Base-by-base conservation (phyloP, 2,888 invertebrate genomes). In the Cecidostiba fungosa region DNA sequence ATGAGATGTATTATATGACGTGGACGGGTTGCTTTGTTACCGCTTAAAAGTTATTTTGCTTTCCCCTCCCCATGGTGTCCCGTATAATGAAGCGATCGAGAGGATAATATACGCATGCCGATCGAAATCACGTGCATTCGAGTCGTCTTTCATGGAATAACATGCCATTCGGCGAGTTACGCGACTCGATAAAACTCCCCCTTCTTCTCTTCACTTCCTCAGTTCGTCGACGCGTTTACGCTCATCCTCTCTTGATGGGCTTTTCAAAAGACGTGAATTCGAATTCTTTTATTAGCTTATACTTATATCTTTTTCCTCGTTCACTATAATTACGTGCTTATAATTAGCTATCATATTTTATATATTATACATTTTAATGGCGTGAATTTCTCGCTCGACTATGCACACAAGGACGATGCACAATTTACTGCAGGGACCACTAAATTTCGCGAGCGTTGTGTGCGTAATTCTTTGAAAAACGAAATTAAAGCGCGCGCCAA, bases 1-100 rank as follows among this genome's bases (percentile, higher is more conserved):
- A 92, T 93, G 93, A 93, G 93, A 93, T 93, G 92, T 92, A 92
- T 92, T n/a, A n/a, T n/a, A n/a, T n/a, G n/a, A n/a, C n/a, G n/a
- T n/a, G n/a, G n/a, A 23, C 90, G 12, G 43, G 43, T 43, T 43
- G 43, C 10, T 43, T 43, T 12, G 43, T 43, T 43, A 43, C 2
- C 10, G n/a, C 12, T 43, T 10, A 43, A 43, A 43, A 32, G 32
- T 32, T 3, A 32, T 32, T 10, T 43, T 43, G 43, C 12, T n/a
- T n/a, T n/a, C n/a, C n/a, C n/a, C n/a, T n/a, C 10, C 43, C 10
- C 12, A 12, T 8, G 5, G 6, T 36, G 36, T 10, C 10, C 8
- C 43, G 43, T 43, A 43, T 43, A 43, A 43, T 12, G 2, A 43
- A 2, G 12, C n/a, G 66, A 66, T 43, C 3, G 62, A 29, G 26